Evolutionary conservation across 2,797 vertebrate species (phyloP), one percentile per base, ranked within the genome.

Genomic region (Telmatherina bonti): DNA sequence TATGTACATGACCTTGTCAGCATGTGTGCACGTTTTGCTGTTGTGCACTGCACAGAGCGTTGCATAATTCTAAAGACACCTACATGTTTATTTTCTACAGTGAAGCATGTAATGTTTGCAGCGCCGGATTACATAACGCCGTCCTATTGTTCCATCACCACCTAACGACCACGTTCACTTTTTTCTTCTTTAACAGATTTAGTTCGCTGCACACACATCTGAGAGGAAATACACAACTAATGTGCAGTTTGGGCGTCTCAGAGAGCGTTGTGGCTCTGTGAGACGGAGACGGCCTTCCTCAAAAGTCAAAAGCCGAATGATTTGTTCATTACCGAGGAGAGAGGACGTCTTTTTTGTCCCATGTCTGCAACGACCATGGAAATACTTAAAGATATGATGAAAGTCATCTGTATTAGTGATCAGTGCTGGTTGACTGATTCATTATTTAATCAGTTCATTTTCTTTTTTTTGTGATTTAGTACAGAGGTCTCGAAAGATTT

Each of bases 151-250:
- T 9, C 15, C 24, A 30, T 15, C 62, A 31, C 13, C 4, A 13
- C 15, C 15, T 38, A 13, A 38, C 13, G 15, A 38, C 15, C 36
- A 15, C 13, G 35, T 45, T 62, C 10, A 22, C 24, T 49, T n/a
- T 22, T 38, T 0, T 2, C 5, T 16, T 9, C 35, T 11, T 65
- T 41, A 33, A 11, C 43, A 0, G 0, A 13, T 43, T 30, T 26
- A 16, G 45, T 64, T 9, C 58, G 30, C 38, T 45, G 24, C 27
- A 4, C 43, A 43, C 18, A 3, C 33, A 53, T 63, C 62, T 54
- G 63, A 58, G 81, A 45, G 62, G 79, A 72, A 52, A 68, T 47
- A 53, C 8, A 1, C 27, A 62, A 22, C 56, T 49, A 56, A 47
- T 22, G 62, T 45, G 43, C 18, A 45, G 41, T 45, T 20, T 45